Evolutionary conservation across 2,113 vertebrate species (phyloP).

Genomic region (Megalops atlanticus): DNA sequence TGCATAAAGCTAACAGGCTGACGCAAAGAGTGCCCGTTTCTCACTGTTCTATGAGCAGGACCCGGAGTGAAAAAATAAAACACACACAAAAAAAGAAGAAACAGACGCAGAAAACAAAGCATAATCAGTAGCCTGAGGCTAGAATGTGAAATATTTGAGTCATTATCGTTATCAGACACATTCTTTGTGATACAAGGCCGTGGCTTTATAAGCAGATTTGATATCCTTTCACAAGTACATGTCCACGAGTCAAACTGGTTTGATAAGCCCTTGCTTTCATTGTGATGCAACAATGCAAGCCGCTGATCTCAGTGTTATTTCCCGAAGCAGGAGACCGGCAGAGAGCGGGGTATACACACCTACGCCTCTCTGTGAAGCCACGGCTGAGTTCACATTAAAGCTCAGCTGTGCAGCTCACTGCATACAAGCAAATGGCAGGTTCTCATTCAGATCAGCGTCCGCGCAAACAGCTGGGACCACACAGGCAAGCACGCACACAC

Average conservation of each 20-base stretch:
- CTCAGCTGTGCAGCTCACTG: neutral
- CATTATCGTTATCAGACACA: neutral
- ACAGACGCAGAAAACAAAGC: neutral
- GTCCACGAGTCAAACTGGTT: neutral
- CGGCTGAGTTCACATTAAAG: slow-evolving; percentile 20
- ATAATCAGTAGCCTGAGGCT: neutral
- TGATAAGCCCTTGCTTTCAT: neutral
- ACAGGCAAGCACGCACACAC: neutral
- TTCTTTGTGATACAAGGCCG: neutral
- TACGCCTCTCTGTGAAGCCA: slow-evolving; percentile 13
- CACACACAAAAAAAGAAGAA: too few relatives aligned
- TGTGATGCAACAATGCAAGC: slow-evolving; percentile 6
- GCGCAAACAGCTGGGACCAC: neutral
- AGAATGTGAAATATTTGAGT: neutral
- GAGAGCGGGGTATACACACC: neutral
- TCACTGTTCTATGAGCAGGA: neutral
- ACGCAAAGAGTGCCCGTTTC: neutral
- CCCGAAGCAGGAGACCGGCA: neutral
- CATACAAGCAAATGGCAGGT: neutral
- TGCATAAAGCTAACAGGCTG: neutral
- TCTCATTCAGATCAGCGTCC: neutral
- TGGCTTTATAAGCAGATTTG: neutral
- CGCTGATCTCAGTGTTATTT: neutral
- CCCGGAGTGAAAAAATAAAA: neutral
- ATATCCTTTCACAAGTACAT: neutral